A percentile compares a stretch with the other conserved stretches of the same genome.
Conservation (phyloP, 92 coral and sea anemone genomes). For the Epizoanthus rinbou region DNA sequence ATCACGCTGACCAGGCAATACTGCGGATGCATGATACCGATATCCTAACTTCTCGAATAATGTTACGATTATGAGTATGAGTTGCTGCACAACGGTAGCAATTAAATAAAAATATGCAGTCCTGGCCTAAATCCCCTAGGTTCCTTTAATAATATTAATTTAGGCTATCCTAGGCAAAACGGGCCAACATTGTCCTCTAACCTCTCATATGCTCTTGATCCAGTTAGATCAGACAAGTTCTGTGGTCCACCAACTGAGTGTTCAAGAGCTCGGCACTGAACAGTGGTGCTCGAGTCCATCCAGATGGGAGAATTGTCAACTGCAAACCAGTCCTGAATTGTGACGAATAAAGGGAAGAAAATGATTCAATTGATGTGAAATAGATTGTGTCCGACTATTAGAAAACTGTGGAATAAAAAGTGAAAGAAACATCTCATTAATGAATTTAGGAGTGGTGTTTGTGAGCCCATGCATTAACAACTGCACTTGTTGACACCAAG, state of each 20-base stretch:
- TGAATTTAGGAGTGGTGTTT: no score
- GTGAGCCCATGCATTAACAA: no score
- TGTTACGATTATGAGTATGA: no score
- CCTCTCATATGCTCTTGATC: constrained; percentile 93
- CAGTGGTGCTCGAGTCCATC: constrained; percentile 97
- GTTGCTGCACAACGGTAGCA: no score
- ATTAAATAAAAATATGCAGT: no score
- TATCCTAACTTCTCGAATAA: no score
- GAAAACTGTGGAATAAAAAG: no score
- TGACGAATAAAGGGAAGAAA: neutral
- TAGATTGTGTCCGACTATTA: neutral
- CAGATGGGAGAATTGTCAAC: constrained; percentile 89
- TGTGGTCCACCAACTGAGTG: constrained; percentile 85
- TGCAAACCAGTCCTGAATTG: constrained; percentile 76
- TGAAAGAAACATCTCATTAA: no score
- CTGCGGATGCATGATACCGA: no score
- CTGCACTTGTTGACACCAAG: no score
- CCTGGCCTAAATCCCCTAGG: no score
- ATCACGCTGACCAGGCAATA: no score
- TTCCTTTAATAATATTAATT: neutral
- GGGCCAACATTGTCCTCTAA: neutral
- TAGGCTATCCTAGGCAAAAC: neutral
- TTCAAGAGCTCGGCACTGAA: constrained; percentile 81
- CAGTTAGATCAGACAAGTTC: constrained; percentile 82
- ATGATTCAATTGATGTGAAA: neutral